These are phyloP conservation scores for Thamnophis sirtalis DNA, from an alignment of 2,113 vertebrate genomes.

Conservation along the genomic window DNA sequence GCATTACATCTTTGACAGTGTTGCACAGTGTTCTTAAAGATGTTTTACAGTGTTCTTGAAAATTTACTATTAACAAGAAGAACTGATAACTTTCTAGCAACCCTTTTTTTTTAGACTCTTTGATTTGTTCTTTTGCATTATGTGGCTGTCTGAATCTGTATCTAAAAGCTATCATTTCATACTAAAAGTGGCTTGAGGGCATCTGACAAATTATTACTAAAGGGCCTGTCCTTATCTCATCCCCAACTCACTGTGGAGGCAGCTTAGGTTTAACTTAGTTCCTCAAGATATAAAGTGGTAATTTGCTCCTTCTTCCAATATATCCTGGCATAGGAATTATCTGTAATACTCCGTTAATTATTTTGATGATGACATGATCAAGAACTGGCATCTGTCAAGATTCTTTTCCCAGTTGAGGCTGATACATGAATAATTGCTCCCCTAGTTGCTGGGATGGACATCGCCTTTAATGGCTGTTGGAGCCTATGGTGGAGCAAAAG, in stretches of 20 bases:
- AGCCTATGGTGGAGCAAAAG: neutral
- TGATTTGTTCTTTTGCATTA: neutral
- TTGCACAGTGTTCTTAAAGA: neutral
- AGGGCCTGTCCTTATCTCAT: neutral
- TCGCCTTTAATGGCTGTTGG: neutral
- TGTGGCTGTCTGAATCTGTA: neutral
- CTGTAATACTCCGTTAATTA: neutral
- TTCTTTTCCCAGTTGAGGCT: neutral
- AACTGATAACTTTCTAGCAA: neutral
- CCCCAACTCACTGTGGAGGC: neutral
- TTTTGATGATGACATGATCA: neutral
- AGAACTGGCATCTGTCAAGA: neutral
- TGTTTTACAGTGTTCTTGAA: neutral
- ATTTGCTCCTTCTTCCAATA: neutral
- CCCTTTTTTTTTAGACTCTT: neutral
- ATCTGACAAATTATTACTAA: neutral
- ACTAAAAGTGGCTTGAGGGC: neutral
- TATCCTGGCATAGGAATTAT: neutral
- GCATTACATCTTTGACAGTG: neutral
- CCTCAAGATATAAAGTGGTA: neutral
- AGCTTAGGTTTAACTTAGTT: neutral
- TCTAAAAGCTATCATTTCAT: neutral
- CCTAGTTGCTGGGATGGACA: neutral
- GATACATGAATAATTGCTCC: neutral
- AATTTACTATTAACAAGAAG: neutral